A percentile compares a stretch with the other conserved stretches of the same genome.
These are phyloP conservation scores for Lytechinus variegatus DNA, from an alignment of 35 echinoderm and acorn worm genomes.

Conservation along the genomic window DNA sequence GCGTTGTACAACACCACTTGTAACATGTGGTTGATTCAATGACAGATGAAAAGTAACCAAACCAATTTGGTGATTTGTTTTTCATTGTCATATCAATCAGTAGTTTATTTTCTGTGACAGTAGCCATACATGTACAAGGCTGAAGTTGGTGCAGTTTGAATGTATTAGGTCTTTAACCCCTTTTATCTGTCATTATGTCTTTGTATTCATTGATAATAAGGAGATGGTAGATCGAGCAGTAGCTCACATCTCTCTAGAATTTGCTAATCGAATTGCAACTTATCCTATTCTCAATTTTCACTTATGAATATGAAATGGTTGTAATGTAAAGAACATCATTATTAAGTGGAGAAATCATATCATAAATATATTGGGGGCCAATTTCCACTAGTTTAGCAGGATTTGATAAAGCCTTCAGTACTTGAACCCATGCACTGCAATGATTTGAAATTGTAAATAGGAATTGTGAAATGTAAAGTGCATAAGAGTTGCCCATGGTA, in stretches of 20 bases:
- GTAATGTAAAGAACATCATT: neutral
- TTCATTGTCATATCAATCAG: neutral
- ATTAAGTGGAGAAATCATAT: neutral
- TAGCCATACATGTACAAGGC: neutral
- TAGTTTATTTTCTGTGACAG: neutral
- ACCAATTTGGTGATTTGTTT: neutral
- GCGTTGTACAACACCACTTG: neutral
- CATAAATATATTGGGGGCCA: neutral
- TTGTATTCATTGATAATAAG: neutral
- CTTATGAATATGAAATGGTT: neutral
- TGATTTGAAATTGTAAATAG: neutral
- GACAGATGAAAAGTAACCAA: neutral
- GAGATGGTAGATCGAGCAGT: neutral
- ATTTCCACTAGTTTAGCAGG: neutral
- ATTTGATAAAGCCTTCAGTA: neutral
- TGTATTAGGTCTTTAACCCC: neutral
- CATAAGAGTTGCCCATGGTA: neutral
- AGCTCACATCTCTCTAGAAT: neutral
- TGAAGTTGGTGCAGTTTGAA: neutral
- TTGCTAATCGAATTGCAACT: neutral
- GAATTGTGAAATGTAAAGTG: neutral
- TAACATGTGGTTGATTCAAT: neutral
- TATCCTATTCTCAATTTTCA: neutral
- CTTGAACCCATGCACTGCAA: neutral
- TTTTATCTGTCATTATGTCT: neutral